Percentiles rank a stretch among this genome's conserved stretches.
Conservation (phyloP, 23 tunicate species). For the Oikopleura dioica region DNA sequence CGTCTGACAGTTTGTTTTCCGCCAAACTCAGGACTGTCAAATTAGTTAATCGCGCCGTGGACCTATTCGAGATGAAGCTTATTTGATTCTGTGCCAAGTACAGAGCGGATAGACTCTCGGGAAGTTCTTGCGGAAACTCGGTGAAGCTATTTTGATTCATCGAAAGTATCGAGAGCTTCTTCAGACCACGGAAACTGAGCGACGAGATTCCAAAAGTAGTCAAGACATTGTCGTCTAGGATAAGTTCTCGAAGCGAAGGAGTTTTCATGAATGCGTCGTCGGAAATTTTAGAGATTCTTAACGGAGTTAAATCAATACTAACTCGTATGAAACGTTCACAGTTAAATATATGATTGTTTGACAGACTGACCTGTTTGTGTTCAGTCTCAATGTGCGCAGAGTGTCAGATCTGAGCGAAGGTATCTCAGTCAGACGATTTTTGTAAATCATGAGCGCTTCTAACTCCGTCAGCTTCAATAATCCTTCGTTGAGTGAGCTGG, state of each 20-base stretch:
- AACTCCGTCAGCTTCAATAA: not conserved
- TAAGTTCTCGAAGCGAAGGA: not conserved
- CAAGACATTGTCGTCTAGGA: not conserved
- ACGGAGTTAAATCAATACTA: too few relatives aligned
- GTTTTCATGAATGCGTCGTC: not conserved
- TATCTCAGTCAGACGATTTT: not conserved
- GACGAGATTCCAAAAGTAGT: not conserved
- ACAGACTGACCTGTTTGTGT: not conserved
- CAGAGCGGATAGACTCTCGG: conserved; percentile 10
- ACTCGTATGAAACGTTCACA: too few relatives aligned
- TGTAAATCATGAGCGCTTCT: not conserved
- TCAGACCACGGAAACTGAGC: not conserved
- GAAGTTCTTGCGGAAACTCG: conserved; percentile 16
- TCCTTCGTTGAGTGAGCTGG: not conserved
- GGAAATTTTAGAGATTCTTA: not conserved
- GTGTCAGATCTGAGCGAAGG: not conserved
- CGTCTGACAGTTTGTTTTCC: not conserved
- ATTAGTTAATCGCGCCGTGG: not conserved
- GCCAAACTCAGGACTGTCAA: not conserved
- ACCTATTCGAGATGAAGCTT: not conserved
- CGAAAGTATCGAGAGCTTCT: not conserved
- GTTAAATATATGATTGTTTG: too few relatives aligned
- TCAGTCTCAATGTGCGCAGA: not conserved
- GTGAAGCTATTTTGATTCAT: not conserved
- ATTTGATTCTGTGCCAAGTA: conserved; percentile 19